Percentiles rank a stretch among this genome's conserved stretches.
Conservation (phyloP, 2,113 vertebrate species). For the Serinus canaria region DNA sequence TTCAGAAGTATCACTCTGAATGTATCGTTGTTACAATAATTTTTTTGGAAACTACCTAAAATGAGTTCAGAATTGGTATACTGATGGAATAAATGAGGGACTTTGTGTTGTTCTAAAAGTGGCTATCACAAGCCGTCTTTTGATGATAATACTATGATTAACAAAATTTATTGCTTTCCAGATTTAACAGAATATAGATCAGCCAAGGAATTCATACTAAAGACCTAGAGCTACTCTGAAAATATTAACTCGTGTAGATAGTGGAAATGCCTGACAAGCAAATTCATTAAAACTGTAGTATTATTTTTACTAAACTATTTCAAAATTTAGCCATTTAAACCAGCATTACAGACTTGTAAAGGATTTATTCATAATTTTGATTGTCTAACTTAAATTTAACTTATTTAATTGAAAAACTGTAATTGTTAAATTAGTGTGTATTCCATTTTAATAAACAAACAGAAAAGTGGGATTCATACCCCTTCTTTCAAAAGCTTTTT, state of each 20-base stretch:
- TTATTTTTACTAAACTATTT: constrained; percentile 37
- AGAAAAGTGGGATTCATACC: constrained; percentile 19
- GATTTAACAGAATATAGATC: background rate
- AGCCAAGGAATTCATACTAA: background rate
- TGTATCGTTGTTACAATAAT: background rate
- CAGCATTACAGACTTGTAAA: constrained; percentile 29
- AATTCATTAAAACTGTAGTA: background rate
- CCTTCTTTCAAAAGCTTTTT: constrained; percentile 3
- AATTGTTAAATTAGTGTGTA: constrained; percentile 10
- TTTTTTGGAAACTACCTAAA: background rate
- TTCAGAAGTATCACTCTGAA: background rate
- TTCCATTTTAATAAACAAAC: constrained; percentile 46
- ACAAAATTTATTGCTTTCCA: background rate
- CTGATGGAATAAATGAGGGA: background rate
- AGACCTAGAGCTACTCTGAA: background rate
- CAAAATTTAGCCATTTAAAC: constrained; percentile 36
- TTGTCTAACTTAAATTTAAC: background rate
- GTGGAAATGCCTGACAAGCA: background rate
- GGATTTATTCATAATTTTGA: constrained; percentile 44
- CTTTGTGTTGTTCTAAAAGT: background rate
- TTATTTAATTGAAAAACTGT: constrained; percentile 14
- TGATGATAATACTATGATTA: background rate
- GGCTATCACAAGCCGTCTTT: background rate
- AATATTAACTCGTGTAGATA: background rate
- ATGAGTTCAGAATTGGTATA: background rate